phyloP scores from a whole-genome alignment of 2,888 invertebrate species.

The Drosophila kanekoi region DNA sequence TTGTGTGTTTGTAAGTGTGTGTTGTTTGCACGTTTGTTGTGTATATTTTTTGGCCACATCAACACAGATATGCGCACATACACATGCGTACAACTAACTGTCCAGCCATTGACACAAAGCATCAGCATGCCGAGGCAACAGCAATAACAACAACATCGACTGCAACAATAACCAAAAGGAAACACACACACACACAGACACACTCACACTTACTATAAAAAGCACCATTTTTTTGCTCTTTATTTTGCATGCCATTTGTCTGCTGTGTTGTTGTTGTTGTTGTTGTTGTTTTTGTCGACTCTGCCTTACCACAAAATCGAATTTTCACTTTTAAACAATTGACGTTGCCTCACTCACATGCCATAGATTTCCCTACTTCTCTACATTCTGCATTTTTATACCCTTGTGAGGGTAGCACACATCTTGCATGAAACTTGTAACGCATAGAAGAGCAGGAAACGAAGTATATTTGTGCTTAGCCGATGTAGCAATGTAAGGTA shows the following conservation, averaged over 20 bases:
- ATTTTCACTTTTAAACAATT: constrained; percentile 83
- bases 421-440: no score
- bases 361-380: not conserved
- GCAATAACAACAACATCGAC: constrained; percentile 35
- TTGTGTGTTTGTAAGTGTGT: constrained; percentile 14
- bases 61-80: constrained; percentile 38
- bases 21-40: constrained; percentile 53
- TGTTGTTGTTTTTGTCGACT: constrained; percentile 27
- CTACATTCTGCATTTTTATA: no score
- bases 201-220: constrained; percentile 5
- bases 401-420: no score
- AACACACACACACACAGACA: constrained; percentile 38
- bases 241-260: constrained; percentile 69
- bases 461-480: no score
- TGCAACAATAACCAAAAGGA: constrained; percentile 55
- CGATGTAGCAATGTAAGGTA: no score
- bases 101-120: constrained; percentile 71
- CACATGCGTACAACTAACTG: constrained; percentile 42
- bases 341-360: constrained; percentile 61
- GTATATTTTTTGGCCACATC: constrained; percentile 63
- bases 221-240: constrained; percentile 44
- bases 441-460: no score
- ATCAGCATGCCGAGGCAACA: constrained; percentile 45
- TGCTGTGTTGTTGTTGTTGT: constrained; percentile 19
- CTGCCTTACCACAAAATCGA: constrained; percentile 79